Percentiles rank a stretch among this genome's conserved stretches.
These are phyloP conservation scores for Spisula solida DNA, from an alignment of 2,888 invertebrate genomes.

Conservation along the genomic window DNA sequence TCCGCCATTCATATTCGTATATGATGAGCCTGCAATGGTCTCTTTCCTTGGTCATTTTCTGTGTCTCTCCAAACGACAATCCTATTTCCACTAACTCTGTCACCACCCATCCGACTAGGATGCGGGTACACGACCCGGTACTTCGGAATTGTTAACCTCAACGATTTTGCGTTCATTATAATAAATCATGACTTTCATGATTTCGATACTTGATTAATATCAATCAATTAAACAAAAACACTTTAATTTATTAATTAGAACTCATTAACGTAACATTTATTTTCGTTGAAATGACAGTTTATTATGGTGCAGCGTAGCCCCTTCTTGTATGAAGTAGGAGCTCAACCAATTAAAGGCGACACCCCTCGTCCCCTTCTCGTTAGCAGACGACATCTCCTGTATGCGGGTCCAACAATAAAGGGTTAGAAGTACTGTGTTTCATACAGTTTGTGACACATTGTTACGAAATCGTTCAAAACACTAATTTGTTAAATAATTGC, in stretches of 20 bases:
- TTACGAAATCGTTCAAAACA: background rate
- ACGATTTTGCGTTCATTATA: no score
- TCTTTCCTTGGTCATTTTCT: no score
- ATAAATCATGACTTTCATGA: no score
- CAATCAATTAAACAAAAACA: background rate
- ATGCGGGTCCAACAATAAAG: background rate
- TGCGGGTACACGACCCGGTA: no score
- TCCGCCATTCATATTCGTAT: no score
- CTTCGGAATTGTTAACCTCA: no score
- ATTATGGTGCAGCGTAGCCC: background rate
- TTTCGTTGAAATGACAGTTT: background rate
- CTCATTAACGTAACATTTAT: background rate
- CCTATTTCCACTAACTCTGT: no score
- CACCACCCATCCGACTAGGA: no score
- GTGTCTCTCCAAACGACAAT: no score
- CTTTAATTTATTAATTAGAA: background rate
- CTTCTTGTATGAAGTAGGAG: background rate
- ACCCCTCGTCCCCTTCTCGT: background rate
- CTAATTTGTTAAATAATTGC: background rate
- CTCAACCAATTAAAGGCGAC: background rate
- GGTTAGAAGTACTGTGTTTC: background rate
- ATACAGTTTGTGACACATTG: background rate
- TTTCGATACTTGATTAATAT: no score
- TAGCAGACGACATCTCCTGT: background rate
- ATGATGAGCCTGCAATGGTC: no score